phyloP scores from a whole-genome alignment of 2,797 vertebrate genomes.

The Danionella dracula region DNA sequence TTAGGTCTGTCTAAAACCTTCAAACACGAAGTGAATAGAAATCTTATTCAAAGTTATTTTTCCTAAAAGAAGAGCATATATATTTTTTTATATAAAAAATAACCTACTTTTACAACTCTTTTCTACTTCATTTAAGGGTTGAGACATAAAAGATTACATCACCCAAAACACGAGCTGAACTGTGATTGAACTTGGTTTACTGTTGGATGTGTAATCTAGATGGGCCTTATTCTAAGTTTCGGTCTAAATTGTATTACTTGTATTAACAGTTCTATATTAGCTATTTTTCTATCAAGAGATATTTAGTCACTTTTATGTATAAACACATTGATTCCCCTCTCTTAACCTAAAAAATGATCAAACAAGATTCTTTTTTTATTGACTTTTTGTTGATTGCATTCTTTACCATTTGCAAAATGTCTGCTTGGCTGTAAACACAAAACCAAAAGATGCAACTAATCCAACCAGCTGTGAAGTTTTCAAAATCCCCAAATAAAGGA shows the following conservation, averaged over 20 bases:
- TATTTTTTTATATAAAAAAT: too few relatives aligned
- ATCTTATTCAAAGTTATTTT: too few relatives aligned
- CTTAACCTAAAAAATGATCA: slow-evolving; percentile 16
- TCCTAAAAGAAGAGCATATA: too few relatives aligned
- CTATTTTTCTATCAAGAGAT: slow-evolving; percentile 26
- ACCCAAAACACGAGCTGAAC: slow-evolving; percentile 51
- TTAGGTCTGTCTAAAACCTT: too few relatives aligned
- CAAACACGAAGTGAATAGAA: too few relatives aligned
- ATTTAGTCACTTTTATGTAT: slow-evolving; percentile 19
- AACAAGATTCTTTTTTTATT: too few relatives aligned
- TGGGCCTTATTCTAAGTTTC: too few relatives aligned
- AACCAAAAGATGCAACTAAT: slow-evolving; percentile 29
- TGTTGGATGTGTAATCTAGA: slow-evolving; percentile 26
- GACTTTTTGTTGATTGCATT: too few relatives aligned
- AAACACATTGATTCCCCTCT: slow-evolving; percentile 22
- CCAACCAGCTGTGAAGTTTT: slow-evolving; percentile 38
- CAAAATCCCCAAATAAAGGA: slow-evolving; percentile 11
- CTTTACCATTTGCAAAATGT: slow-evolving; percentile 40
- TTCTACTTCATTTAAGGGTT: slow-evolving; percentile 56
- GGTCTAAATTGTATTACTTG: background rate
- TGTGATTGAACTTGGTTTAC: slow-evolving; percentile 46
- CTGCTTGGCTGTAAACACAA: slow-evolving; percentile 36
- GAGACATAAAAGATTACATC: slow-evolving; percentile 51
- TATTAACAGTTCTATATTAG: slow-evolving; percentile 2
- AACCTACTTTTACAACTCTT: too few relatives aligned